Evolutionary conservation across 2,113 vertebrate species (phyloP).

Genomic region (Erinaceus europaeus): DNA sequence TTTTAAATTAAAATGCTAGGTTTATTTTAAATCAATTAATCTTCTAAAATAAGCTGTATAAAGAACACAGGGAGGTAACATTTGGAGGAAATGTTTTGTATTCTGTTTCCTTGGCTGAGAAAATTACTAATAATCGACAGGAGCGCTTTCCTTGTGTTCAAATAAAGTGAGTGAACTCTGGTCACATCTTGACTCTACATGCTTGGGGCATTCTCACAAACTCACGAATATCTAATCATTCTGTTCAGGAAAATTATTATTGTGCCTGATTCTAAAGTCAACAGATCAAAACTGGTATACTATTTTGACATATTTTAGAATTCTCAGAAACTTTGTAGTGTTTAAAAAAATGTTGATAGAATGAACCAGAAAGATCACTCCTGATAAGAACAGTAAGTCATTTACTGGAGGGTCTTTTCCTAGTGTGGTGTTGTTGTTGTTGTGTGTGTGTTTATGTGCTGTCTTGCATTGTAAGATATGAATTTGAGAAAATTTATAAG

Average conservation of each 20-base stretch:
- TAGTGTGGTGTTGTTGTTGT: not conserved
- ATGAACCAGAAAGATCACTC: not conserved
- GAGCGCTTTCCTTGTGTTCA: not conserved
- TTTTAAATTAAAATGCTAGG: no score
- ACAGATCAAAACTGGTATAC: not conserved
- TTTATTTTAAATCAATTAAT: no score
- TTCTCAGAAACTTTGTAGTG: not conserved
- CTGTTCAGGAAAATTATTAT: not conserved
- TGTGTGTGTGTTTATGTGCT: not conserved
- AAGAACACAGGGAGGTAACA: no score
- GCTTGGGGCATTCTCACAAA: not conserved
- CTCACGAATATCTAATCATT: slow-evolving; percentile 5
- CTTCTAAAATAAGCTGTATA: no score
- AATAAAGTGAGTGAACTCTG: not conserved
- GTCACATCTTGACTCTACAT: slow-evolving; percentile 23
- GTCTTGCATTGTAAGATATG: not conserved
- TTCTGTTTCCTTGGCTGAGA: slow-evolving; percentile 19
- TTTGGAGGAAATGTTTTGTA: no score
- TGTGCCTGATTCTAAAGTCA: not conserved
- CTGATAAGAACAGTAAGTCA: not conserved
- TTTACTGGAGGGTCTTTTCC: not conserved
- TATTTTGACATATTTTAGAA: not conserved
- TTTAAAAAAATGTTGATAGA: not conserved
- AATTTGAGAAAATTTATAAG: not conserved
- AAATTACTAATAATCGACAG: not conserved